Evolutionary conservation across 1,140 invertebrate genomes (phyloP).

Genomic region (Ridgeia piscesae): DNA sequence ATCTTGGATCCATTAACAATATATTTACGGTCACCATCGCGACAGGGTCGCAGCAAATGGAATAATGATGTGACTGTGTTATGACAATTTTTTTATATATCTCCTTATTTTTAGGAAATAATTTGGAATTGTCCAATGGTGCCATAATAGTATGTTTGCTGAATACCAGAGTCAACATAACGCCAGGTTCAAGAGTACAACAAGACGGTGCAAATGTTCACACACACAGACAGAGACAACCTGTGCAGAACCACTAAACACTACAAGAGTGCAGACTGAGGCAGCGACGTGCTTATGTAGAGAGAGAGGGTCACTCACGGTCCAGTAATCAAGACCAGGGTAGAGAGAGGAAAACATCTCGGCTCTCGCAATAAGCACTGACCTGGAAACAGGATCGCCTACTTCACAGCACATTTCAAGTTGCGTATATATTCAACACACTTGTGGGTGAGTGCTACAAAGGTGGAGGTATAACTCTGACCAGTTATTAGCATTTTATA

Average conservation of each 20-base stretch:
- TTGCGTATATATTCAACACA: neutral
- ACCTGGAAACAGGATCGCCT: neutral
- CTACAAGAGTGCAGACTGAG: neutral
- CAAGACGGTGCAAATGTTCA: neutral
- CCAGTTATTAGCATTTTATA: too few relatives aligned
- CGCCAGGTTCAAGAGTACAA: neutral
- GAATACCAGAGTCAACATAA: too few relatives aligned
- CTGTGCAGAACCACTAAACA: neutral
- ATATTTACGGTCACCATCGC: too few relatives aligned
- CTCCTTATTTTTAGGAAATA: too few relatives aligned
- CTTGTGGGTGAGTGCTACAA: neutral
- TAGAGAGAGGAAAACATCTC: constrained; percentile 32
- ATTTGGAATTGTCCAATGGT: too few relatives aligned
- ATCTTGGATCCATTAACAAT: too few relatives aligned
- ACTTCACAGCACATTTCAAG: neutral
- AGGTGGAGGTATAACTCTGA: neutral
- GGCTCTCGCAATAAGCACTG: neutral
- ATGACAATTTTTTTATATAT: too few relatives aligned
- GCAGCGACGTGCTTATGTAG: neutral
- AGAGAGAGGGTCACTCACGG: neutral
- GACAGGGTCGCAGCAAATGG: too few relatives aligned
- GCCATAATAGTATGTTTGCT: too few relatives aligned
- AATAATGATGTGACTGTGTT: too few relatives aligned
- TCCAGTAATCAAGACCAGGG: neutral
- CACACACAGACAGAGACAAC: neutral